phyloP scores from a whole-genome alignment of 2,888 invertebrate species.

The Synanthedon myopaeformis region DNA sequence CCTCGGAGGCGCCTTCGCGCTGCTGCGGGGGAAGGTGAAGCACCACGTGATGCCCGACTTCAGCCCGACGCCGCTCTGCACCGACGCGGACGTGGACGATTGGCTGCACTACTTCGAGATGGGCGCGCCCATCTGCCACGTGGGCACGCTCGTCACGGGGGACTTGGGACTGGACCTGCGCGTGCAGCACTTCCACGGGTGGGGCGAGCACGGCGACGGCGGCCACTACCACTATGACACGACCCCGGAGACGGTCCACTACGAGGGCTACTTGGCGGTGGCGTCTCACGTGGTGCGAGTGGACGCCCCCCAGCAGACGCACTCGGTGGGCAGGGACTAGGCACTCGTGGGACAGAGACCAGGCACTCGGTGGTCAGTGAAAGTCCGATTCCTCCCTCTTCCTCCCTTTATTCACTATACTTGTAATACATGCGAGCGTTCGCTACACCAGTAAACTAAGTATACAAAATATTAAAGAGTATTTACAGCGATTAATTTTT shows the following conservation, averaged over 20 bases:
- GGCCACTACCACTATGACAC: conserved; percentile 98
- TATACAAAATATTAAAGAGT: too few species aligned
- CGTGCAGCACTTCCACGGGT: conserved; percentile 96
- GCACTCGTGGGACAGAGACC: too few species aligned
- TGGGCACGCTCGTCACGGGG: conserved; percentile 88
- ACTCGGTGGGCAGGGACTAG: conserved; percentile 82
- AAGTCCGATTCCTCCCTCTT: too few species aligned
- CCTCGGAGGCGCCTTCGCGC: conserved; percentile 89
- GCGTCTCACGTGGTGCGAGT: conserved; percentile 80
- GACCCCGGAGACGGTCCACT: conserved; percentile 87
- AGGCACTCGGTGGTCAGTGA: too few species aligned
- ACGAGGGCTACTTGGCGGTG: conserved; percentile 89
- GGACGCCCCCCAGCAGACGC: conserved; percentile 77
- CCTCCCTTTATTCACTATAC: too few species aligned
- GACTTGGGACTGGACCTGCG: conserved; percentile 92
- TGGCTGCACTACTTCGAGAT: conserved; percentile 95
- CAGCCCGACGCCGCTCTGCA: conserved; percentile 77
- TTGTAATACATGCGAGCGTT: too few species aligned
- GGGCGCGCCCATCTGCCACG: conserved; percentile 87
- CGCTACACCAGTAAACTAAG: too few species aligned
- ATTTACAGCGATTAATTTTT: too few species aligned
- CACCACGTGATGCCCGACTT: conserved; percentile 98
- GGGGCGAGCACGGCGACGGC: conserved; percentile 83
- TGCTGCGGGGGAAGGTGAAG: conserved; percentile 85
- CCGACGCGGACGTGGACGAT: conserved; percentile 79